Evolutionary conservation across 1,140 invertebrate genomes (phyloP), one percentile per base, ranked within the genome.

Genomic region (Kradibia gibbosae): DNA sequence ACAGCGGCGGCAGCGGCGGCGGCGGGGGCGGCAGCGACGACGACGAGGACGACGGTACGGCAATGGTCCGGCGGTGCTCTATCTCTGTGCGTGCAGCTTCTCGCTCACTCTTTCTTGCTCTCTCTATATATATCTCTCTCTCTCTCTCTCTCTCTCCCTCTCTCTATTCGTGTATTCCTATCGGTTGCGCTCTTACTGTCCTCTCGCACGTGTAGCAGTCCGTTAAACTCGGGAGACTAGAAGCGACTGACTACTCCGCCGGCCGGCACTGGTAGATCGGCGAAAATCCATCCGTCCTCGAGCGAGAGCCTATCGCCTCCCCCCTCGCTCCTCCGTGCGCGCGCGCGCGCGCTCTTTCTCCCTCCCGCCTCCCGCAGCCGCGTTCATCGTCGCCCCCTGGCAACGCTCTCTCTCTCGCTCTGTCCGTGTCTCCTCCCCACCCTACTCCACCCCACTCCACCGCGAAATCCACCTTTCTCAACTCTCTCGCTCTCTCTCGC

Each of bases 211-310:
- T 83, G 48, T n/a, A 83, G 78, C 85, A 84, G 83, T 85, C 86
- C 88, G 88, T 82, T 87, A 85, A 85, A 88, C 86, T 88, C 88
- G 88, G 85, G 84, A 83, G 88, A 85, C 85, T 88, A 87, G 87
- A 89, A 88, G 86, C 88, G 86, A 91, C 90, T 91, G 86, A 84
- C 85, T 86, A 78, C 75, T 77, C 78, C 65, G 77, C 81, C 48
- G 73, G 73, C 80, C 57, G 72, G 67, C 79, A 53, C 65, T 50
- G 62, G 42, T 73, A 55, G 60, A 80, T 83, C 81, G 81, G 76
- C 60, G 62, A 83, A 82, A 85, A 82, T 82, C 82, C 80, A 85
- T 78, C 85, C 83, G 83, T 82, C 80, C 83, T 80, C 81, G 80
- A 39, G 36, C 20, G 70, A 39, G 65, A 39, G 70, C 25, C 65